These are phyloP conservation scores for Microplitis manilae DNA, from an alignment of 2,888 invertebrate species.

Conservation along the genomic window DNA sequence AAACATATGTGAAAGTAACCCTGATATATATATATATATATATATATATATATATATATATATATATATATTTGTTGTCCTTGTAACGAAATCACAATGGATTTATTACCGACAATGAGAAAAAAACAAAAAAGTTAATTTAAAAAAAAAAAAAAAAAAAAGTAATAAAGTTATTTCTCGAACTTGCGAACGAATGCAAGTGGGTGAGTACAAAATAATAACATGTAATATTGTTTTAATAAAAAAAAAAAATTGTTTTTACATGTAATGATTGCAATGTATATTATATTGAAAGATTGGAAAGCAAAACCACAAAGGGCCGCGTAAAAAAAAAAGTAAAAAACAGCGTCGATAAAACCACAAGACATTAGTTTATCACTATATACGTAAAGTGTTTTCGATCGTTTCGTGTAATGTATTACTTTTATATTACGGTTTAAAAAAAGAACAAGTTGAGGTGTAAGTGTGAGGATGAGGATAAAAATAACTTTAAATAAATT, in stretches of 20 bases:
- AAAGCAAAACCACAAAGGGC: not conserved
- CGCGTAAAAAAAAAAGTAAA: not conserved
- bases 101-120: not conserved
- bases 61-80: slow-evolving; percentile 18
- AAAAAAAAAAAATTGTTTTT: not conserved
- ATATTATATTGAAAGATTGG: not conserved
- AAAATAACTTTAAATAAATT: not conserved
- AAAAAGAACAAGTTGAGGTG: not conserved
- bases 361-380: not conserved
- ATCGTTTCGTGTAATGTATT: not conserved
- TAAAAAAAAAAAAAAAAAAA: slow-evolving; percentile 11
- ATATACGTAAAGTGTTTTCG: not conserved
- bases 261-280: too few species aligned
- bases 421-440: not conserved
- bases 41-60: not conserved
- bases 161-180: not conserved
- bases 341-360: not conserved
- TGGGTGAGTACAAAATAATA: not conserved
- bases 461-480: not conserved
- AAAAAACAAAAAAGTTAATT: slow-evolving; percentile 10
- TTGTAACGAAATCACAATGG: slow-evolving; percentile 33
- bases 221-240: not conserved
- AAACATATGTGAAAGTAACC: not conserved
- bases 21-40: slow-evolving; percentile 8
- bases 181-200: slow-evolving; percentile 4